Evolutionary conservation across 2,113 vertebrate species (phyloP).

Genomic region (Thinocorus orbignyianus): DNA sequence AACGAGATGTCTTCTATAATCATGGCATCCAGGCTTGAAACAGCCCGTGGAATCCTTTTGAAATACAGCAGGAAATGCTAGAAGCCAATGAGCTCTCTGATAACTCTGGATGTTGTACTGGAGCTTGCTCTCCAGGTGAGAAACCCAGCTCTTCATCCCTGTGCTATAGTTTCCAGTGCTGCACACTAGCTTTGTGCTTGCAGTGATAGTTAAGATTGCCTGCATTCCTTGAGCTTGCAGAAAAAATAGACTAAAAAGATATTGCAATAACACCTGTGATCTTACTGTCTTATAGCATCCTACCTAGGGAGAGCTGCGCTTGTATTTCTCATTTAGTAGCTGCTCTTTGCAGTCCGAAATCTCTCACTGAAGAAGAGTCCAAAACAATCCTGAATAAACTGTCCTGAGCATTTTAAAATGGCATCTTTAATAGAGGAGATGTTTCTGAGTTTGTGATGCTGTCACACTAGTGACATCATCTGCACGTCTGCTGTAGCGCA

Average conservation of each 20-base stretch:
- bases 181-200: background rate
- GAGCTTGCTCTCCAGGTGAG: background rate
- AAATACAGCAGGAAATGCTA: background rate
- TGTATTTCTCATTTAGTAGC: background rate
- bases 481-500: background rate
- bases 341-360: background rate
- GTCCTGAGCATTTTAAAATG: background rate
- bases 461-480: background rate
- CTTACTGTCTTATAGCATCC: background rate
- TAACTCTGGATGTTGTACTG: background rate
- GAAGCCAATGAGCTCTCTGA: background rate
- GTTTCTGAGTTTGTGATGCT: background rate
- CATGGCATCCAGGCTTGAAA: background rate
- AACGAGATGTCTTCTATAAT: background rate
- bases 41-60: background rate
- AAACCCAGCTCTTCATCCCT: background rate
- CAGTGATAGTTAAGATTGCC: background rate
- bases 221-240: background rate
- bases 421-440: background rate
- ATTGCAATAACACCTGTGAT: background rate
- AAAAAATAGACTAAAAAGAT: background rate
- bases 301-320: background rate
- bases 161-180: background rate
- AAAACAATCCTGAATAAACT: background rate
- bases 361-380: background rate